phyloP scores from a whole-genome alignment of 2,113 vertebrate species.

The Hyaena hyaena region DNA sequence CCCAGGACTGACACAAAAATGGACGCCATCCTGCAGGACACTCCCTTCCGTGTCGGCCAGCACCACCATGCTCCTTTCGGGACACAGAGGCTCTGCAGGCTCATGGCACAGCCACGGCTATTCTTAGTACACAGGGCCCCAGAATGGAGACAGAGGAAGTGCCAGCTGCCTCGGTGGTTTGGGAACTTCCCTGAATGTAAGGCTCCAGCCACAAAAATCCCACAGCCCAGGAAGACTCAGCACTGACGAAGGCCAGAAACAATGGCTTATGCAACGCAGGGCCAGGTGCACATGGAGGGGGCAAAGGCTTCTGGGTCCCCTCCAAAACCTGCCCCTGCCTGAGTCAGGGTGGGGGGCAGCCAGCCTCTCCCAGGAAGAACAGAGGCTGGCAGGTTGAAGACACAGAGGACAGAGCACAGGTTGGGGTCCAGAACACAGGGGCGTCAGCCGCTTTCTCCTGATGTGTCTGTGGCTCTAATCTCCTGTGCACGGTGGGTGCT shows the following conservation, averaged over 20 bases:
- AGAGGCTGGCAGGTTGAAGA: neutral
- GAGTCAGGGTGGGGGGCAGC: no score
- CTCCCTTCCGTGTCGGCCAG: neutral
- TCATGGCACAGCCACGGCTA: neutral
- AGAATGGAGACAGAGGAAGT: conserved; percentile 61
- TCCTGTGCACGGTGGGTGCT: fast-evolving
- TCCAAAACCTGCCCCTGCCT: no score
- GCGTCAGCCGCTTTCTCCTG: neutral
- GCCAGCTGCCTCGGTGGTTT: conserved; percentile 15
- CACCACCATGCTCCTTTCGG: neutral
- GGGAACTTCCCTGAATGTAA: conserved; percentile 51
- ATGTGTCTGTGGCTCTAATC: fast-evolving
- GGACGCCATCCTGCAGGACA: fast-evolving
- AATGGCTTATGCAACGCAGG: fast-evolving
- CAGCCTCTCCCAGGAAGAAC: neutral
- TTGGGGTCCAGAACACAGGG: no score
- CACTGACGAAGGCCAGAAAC: neutral
- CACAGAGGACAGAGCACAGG: neutral
- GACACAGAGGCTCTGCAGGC: neutral
- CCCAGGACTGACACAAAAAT: neutral
- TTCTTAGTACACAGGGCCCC: conserved; percentile 58
- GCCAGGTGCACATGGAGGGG: neutral
- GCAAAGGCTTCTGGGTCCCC: no score
- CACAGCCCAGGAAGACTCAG: neutral
- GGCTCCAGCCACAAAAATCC: conserved; percentile 43